Evolutionary conservation across 2,113 vertebrate species (phyloP).

Genomic region (Labeo catla): DNA sequence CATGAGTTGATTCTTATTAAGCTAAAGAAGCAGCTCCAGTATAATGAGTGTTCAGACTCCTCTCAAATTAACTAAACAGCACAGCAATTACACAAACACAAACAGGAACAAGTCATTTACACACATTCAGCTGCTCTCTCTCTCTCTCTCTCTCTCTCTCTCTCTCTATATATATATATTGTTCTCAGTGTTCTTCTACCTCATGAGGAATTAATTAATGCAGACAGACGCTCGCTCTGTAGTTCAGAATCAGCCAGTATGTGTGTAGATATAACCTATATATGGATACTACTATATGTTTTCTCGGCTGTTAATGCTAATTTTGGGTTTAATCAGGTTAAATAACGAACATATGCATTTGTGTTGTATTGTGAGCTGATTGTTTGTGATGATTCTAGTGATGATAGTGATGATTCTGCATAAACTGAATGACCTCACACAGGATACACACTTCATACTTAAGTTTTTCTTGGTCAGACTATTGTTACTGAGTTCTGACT

Average conservation of each 20-base stretch:
- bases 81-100: constrained; percentile 26
- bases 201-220: not conserved
- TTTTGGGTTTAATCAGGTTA: not conserved
- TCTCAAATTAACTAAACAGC: constrained; percentile 4
- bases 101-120: not conserved
- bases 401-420: too few relatives aligned
- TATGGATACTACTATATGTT: not conserved
- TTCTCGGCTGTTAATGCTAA: not conserved
- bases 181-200: not conserved
- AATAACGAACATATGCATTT: not conserved
- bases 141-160: constrained; percentile 1
- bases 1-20: constrained; percentile 9
- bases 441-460: too few relatives aligned
- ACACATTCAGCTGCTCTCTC: not conserved
- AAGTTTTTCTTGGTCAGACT: too few relatives aligned
- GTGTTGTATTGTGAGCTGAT: too few relatives aligned
- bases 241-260: not conserved
- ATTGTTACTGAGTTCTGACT: too few relatives aligned
- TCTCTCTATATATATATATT: not conserved
- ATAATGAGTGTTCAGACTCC: constrained; percentile 26
- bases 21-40: not conserved
- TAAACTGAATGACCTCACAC: too few relatives aligned
- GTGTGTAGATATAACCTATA: not conserved
- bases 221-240: not conserved
- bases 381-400: too few relatives aligned